phyloP scores from a whole-genome alignment of 2,888 invertebrate species.

The Agrilus biguttatus region DNA sequence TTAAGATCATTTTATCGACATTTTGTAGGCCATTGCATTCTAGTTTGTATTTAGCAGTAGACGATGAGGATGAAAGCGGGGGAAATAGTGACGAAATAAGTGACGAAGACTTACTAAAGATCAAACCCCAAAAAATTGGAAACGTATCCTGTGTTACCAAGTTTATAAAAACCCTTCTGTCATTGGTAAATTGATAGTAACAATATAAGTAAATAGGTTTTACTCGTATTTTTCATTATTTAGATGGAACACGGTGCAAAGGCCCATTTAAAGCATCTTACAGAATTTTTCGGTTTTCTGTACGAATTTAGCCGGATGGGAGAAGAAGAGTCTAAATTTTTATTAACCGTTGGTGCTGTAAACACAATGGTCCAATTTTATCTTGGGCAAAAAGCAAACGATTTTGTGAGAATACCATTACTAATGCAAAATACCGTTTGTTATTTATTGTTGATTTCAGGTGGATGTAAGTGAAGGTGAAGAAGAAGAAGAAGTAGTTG shows the following conservation, averaged over 20 bases:
- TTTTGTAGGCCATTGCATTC: conserved; percentile 39
- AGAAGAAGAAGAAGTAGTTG: conserved; percentile 51
- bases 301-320: conserved; percentile 94
- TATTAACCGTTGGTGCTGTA: conserved; percentile 76
- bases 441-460: conserved; percentile 5
- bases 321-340: conserved; percentile 80
- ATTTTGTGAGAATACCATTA: conserved; percentile 40
- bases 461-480: conserved; percentile 60
- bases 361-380: conserved; percentile 86
- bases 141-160: conserved; percentile 81
- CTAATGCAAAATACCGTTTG: background rate
- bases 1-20: conserved; percentile 6
- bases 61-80: conserved; percentile 28
- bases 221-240: conserved; percentile 1
- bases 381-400: conserved; percentile 66
- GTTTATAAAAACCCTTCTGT: conserved; percentile 78
- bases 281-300: conserved; percentile 84
- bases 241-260: conserved; percentile 76
- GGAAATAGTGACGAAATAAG: conserved; percentile 34
- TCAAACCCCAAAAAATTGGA: conserved; percentile 43
- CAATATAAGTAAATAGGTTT: background rate
- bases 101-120: conserved; percentile 39
- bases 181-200: conserved; percentile 44
- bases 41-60: conserved; percentile 44
- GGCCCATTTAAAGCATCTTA: conserved; percentile 72